These are phyloP conservation scores for Bugulina stolonifera DNA, from an alignment of 2,888 invertebrate genomes.

Conservation along the genomic window DNA sequence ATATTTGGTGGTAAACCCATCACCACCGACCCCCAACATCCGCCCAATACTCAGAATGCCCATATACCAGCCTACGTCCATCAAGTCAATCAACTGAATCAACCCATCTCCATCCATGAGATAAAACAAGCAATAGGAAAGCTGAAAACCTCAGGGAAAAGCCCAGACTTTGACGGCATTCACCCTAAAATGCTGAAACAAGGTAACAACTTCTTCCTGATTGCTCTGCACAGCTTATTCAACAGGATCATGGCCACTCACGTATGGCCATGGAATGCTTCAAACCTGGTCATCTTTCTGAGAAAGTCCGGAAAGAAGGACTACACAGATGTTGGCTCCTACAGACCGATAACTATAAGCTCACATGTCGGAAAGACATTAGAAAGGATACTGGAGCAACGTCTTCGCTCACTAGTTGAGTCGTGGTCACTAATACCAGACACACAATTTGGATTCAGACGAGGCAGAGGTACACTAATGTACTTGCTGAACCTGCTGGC, in stretches of 20 bases:
- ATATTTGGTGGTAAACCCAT: background rate
- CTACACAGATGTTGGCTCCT: background rate
- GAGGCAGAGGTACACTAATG: background rate
- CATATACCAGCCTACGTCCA: background rate
- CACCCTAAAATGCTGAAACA: conserved; percentile 16
- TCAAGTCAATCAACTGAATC: background rate
- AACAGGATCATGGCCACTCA: background rate
- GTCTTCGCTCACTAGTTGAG: background rate
- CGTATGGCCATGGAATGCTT: background rate
- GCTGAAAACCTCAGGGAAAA: conserved; percentile 11
- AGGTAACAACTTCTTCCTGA: conserved; percentile 14
- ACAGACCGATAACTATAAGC: conserved; percentile 4
- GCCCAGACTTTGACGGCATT: background rate
- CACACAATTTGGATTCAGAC: background rate
- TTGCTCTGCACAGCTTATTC: background rate
- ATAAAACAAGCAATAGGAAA: background rate
- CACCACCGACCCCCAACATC: background rate
- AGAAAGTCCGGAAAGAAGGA: background rate
- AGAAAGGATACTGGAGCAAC: background rate
- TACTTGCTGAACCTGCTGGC: background rate
- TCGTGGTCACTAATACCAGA: background rate
- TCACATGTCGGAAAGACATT: conserved; percentile 1
- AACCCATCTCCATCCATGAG: background rate
- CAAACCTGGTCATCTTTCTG: conserved; percentile 18
- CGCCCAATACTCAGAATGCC: too few relatives aligned